Evolutionary conservation across 2,113 vertebrate genomes (phyloP), one percentile per base, ranked within the genome.

Genomic region (Ranitomeya imitator): DNA sequence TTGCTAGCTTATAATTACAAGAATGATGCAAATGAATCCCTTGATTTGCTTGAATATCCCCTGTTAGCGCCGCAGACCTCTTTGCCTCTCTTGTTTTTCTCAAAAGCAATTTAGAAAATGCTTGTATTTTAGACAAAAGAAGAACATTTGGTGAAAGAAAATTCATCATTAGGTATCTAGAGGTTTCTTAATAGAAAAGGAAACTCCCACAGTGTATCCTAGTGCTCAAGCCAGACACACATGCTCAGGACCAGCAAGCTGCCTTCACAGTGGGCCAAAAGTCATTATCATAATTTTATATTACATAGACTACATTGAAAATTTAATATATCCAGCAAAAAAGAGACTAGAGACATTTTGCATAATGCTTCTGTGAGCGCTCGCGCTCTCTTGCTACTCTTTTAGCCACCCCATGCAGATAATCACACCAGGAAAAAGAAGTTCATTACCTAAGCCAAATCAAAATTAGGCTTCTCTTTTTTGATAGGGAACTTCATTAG

Each of bases 131-230:
- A 96, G 94, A 97, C 96, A 96, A 97, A 96, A 96, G 96, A 96
- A 97, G 97, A 98, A 98, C 97, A 98, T 98, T 99, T 98, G 97
- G 97, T 96, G 97, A 97, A 97, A 97, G 97, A 98, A 97, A 97
- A 99, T 99, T 99, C 97, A 99, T 99, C 97, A 99, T 99, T 97
- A 98, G 96, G 97, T 98, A 98, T 98, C 98, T 97, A 97, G 97
- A 99, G 97, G 97, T 97, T 98, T 97, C 96, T 97, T 98, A 98
- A 98, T 98, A 99, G 97, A 98, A 99, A 99, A 99, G 97, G 96
- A 96, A 97, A 96, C 96, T 98, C 98, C 97, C 97, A 98, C 97
- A 96, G 97, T 97, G 97, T 94, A 96, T 94, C 96, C 96, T 96
- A 94, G 95, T 96, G 97, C 97, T 96, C 95, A 95, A 96, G 97